Evolutionary conservation across 2,888 invertebrate species (phyloP).

Genomic region (Eudasyphora cyanicolor): DNA sequence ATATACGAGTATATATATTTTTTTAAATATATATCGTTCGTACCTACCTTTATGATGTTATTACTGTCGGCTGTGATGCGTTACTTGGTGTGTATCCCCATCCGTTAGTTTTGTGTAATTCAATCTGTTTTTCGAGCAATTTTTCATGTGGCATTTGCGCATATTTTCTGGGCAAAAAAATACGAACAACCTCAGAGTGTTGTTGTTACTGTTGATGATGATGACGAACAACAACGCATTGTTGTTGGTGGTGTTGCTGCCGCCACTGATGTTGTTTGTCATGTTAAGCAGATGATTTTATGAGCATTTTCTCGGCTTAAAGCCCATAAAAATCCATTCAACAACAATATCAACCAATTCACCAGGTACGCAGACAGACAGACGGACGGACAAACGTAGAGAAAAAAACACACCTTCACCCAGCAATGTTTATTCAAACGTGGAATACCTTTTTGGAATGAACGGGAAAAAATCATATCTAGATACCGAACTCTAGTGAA

Average conservation of each 20-base stretch:
- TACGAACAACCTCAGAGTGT: background rate
- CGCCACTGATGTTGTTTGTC: constrained; percentile 3
- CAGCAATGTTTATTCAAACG: constrained; percentile 35
- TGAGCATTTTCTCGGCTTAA: constrained; percentile 24
- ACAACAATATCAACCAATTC: background rate
- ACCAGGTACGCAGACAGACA: background rate
- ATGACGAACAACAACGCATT: background rate
- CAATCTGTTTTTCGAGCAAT: constrained; percentile 43
- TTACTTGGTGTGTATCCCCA: constrained; percentile 46
- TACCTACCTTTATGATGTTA: constrained; percentile 5
- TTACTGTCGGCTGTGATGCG: constrained; percentile 50
- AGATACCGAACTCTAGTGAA: constrained; percentile 30
- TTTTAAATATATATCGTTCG: background rate
- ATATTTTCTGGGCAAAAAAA: constrained; percentile 38
- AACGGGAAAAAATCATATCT: background rate
- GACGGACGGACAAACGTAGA: constrained; percentile 1
- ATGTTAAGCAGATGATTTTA: constrained; percentile 28
- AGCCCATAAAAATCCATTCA: background rate
- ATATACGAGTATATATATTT: background rate
- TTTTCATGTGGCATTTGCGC: constrained; percentile 46
- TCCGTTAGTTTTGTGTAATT: constrained; percentile 66
- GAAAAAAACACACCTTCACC: background rate
- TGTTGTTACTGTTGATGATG: background rate
- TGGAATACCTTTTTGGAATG: constrained; percentile 29
- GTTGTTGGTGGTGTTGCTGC: background rate